A percentile compares a stretch with the other conserved stretches of the same genome.
These are phyloP conservation scores for Vespertilio murinus DNA, from an alignment of 2,797 vertebrate genomes.

Conservation along the genomic window DNA sequence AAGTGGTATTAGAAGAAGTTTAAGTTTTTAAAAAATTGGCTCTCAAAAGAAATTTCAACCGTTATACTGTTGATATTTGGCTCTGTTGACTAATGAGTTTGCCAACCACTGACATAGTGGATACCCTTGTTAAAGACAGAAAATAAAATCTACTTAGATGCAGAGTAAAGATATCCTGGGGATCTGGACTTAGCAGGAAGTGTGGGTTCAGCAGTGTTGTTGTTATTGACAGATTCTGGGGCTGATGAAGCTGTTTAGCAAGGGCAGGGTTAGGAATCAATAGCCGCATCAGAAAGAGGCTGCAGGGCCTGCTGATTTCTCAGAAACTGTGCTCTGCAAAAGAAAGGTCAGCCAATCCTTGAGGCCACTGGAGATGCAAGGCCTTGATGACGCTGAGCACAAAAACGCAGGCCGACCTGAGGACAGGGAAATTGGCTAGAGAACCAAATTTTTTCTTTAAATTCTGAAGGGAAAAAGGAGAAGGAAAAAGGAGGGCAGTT, in stretches of 20 bases:
- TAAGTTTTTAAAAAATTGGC: too few species aligned
- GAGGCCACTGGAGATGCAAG: slow-evolving; percentile 6
- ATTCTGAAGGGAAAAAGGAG: not conserved
- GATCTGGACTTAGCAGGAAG: not conserved
- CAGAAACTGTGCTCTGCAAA: slow-evolving; percentile 28
- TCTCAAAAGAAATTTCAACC: too few species aligned
- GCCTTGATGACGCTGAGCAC: not conserved
- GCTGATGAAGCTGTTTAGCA: slow-evolving; percentile 41
- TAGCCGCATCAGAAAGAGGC: slow-evolving; percentile 11
- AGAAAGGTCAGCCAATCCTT: slow-evolving; percentile 15
- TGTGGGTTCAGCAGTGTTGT: not conserved
- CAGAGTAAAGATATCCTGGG: not conserved
- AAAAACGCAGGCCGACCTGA: not conserved
- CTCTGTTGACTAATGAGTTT: too few species aligned
- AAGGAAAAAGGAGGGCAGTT: not conserved
- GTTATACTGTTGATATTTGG: too few species aligned
- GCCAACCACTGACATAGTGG: not conserved
- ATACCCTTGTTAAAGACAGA: not conserved
- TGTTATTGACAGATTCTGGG: slow-evolving; percentile 48
- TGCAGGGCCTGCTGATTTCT: slow-evolving; percentile 47
- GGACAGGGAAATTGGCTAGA: not conserved
- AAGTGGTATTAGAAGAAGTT: too few species aligned
- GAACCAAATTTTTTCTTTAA: not conserved
- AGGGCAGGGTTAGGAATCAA: slow-evolving; percentile 49
- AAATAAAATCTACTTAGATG: slow-evolving; percentile 40